phyloP scores from a whole-genome alignment of 2,888 invertebrate genomes.

The Globia sparganii region DNA sequence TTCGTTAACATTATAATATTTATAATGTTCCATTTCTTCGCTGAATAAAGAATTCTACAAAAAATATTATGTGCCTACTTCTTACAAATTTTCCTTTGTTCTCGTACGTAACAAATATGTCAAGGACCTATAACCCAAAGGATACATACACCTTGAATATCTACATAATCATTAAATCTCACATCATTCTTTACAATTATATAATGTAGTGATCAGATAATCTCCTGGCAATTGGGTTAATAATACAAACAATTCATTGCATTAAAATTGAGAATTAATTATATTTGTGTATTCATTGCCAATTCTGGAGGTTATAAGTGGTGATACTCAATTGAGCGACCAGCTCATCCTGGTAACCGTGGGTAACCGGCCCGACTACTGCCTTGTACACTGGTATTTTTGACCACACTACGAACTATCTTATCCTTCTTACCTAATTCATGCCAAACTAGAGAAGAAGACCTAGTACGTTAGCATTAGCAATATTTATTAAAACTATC shows the following conservation, averaged over 20 bases:
- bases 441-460: background rate
- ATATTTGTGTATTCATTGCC: background rate
- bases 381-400: background rate
- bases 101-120: background rate
- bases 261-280: background rate
- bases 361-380: background rate
- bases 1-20: slow-evolving; percentile 31
- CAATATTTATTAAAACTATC: background rate
- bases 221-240: background rate
- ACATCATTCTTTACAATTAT: background rate
- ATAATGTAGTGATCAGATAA: background rate
- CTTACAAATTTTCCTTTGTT: background rate
- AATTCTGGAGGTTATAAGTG: background rate
- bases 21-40: slow-evolving; percentile 10
- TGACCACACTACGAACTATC: background rate
- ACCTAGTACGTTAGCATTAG: too few species aligned
- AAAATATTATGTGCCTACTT: background rate
- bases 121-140: too few species aligned
- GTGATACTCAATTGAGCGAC: background rate
- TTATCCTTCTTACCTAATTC: background rate
- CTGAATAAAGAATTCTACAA: background rate
- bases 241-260: background rate
- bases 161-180: background rate
- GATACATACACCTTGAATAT: too few species aligned
- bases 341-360: background rate